Evolutionary conservation across 2,113 vertebrate species (phyloP), one percentile per base, ranked within the genome.

Genomic region (Prionailurus viverrinus): DNA sequence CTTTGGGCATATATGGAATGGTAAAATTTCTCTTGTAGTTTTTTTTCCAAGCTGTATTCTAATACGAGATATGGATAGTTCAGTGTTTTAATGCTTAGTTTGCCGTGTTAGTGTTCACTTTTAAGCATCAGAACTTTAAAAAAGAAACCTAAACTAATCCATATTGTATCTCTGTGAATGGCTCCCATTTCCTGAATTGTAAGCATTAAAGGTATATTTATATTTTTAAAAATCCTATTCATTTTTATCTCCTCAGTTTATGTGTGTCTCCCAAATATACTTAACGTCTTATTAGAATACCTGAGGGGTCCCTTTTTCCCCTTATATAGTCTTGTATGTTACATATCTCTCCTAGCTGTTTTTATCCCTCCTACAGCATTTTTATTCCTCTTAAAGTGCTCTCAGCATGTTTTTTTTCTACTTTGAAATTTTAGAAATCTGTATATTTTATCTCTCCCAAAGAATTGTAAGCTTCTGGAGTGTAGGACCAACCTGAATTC

Each of bases 231-330:
- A 82, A 19, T 45, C 31, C 51, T 94, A 31, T 73, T 96, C 16
- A 33, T 92, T 90, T 96, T 87, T 94, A 41, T 83, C 89, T 97
- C 51, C 82, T 85, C 81, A 53, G 27, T 87, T 94, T 85, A 36
- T 36, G 0, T 65, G 39, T 16, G 29, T 87, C 87, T 95, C 69
- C 58, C 45, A 85, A 87, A 88, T 63, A 82, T 76, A 29, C 9
- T 39, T 29, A 53, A n/a, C 18, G 36, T 85, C 73, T 45, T 91
- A 79, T 63, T 73, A 80, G 78, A 79, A 82, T n/a, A 83, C 48
- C 80, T 21, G 4, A 81, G 31, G 39, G 18, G 8, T 66, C 33
- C 48, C 55, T 79, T 45, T 41, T 69, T 5, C 13, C 16, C 13
- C 4, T 61, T 58, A 80, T 69, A 15, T 31, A 39, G 4, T 84